Evolutionary conservation across 1,140 invertebrate genomes (phyloP).

Genomic region (Pseudomyrmex dendroicus): DNA sequence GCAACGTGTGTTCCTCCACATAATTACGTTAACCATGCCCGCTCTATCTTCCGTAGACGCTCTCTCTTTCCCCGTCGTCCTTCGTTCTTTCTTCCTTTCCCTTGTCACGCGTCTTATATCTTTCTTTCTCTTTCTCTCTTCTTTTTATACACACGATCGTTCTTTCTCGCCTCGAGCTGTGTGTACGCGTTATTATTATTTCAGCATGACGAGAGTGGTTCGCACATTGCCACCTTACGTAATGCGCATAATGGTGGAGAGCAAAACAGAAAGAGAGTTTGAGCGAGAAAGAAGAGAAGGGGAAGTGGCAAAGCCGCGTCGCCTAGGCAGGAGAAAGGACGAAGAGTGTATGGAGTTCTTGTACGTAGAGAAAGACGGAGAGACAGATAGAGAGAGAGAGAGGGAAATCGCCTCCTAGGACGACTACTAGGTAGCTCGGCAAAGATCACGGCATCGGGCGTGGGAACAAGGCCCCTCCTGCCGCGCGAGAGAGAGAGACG

Average conservation of each 20-base stretch:
- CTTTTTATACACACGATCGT: background rate
- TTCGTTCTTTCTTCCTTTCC: background rate
- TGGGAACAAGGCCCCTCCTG: constrained; percentile 79
- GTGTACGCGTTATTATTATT: constrained; percentile 71
- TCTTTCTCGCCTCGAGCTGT: constrained; percentile 22
- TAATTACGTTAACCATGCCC: constrained; percentile 58
- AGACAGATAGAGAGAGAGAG: constrained; percentile 14
- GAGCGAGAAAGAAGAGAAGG: background rate
- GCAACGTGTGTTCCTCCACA: constrained; percentile 45
- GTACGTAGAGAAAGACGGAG: constrained; percentile 11
- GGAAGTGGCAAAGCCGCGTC: constrained; percentile 11
- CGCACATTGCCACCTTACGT: constrained; percentile 73
- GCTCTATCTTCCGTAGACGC: background rate
- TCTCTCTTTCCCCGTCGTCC: background rate
- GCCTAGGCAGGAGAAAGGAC: constrained; percentile 60
- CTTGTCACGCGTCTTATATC: background rate
- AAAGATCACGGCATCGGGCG: constrained; percentile 80
- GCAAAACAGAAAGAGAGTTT: constrained; percentile 41
- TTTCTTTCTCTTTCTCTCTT: constrained; percentile 25
- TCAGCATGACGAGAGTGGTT: constrained; percentile 58
- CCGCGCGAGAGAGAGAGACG: constrained; percentile 1
- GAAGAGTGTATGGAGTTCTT: constrained; percentile 27
- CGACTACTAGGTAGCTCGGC: constrained; percentile 71
- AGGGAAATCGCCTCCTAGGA: constrained; percentile 55
- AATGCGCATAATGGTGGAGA: constrained; percentile 66